Conservation (phyloP, 2,888 invertebrate species). For the Heteropelma amictum region DNA sequence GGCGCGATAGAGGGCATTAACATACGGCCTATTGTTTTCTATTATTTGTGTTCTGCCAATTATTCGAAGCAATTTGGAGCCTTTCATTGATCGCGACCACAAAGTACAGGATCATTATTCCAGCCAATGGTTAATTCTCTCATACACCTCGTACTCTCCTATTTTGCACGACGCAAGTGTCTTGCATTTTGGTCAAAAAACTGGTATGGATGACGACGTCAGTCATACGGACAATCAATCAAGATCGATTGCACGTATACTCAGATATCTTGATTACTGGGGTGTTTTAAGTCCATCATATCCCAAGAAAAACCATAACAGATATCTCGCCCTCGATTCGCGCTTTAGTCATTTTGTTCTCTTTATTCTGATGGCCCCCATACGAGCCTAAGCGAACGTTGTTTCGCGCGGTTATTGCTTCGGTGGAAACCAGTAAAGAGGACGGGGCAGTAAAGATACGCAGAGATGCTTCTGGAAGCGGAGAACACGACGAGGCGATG, state of each 20-base stretch:
- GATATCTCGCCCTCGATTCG: conserved; percentile 31
- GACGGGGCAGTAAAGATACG: not conserved
- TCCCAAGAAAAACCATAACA: conserved; percentile 14
- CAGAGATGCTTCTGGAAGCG: conserved; percentile 33
- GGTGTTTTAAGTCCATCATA: conserved; percentile 59
- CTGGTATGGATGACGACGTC: no score
- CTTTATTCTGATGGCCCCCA: conserved; percentile 31
- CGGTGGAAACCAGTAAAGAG: conserved; percentile 1
- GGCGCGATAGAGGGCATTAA: no score
- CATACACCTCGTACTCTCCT: no score
- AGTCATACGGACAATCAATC: no score
- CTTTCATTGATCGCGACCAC: no score
- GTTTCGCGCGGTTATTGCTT: conserved; percentile 18
- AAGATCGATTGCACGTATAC: conserved; percentile 28
- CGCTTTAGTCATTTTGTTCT: conserved; percentile 19
- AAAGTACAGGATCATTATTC: no score
- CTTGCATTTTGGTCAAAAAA: no score
- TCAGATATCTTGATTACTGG: conserved; percentile 5
- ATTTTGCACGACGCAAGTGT: no score
- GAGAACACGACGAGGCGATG: conserved; percentile 34
- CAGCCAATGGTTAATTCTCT: no score
- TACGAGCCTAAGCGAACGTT: conserved; percentile 8
- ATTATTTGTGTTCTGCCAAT: no score
- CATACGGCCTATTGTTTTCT: no score
- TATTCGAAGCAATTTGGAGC: no score